Base-by-base conservation (phyloP, 2,888 invertebrate species). In the Oligia latruncula region DNA sequence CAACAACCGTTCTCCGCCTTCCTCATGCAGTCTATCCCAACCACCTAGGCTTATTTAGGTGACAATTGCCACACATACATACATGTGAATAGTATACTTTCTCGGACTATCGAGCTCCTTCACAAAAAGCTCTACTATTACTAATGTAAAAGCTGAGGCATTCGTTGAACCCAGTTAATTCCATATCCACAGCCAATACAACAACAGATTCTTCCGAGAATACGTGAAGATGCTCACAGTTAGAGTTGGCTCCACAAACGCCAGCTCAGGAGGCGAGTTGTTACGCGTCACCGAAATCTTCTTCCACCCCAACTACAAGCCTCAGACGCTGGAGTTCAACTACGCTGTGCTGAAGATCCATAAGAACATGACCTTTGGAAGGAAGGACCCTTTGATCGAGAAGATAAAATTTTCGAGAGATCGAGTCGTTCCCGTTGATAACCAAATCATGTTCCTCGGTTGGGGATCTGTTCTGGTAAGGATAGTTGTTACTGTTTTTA, bases 301-400 rank as follows among this genome's bases (percentile, higher is more conserved):
- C 91, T 97, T 96, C 93, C 96, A 97, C 43, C 96, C 96, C 3
- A 96, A 96, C 92, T 97, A 97, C 90, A 96, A 96, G 84, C 96
- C 96, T 0, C 90, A 92, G 17, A 95, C 93, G 0, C 81, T 97
- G 77, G 95, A 95, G 73, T 96, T 95, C 90, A 96, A 97, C 91
- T 93, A 94, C 65, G 96, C 96, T 0, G 91, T 96, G 0, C 75
- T 96, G 20, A 93, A 92, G 75, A 88, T 96, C 0, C 92, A 95
- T 74, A 95, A 93, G 89, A 96, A 95, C 84, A 86, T 96, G 79
- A 92, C 92, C 1, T 91, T 93, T 0, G 91, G 90, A 0, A 90
- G 64, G 65, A 75, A 72, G 3, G 90, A 92, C 0, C 60, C 76
- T 0, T 82, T 78, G 0, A 89, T 93, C 0, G 90, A 91, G 0